Conservation (phyloP, 2,113 vertebrate species). For the Hipposideros armiger region DNA sequence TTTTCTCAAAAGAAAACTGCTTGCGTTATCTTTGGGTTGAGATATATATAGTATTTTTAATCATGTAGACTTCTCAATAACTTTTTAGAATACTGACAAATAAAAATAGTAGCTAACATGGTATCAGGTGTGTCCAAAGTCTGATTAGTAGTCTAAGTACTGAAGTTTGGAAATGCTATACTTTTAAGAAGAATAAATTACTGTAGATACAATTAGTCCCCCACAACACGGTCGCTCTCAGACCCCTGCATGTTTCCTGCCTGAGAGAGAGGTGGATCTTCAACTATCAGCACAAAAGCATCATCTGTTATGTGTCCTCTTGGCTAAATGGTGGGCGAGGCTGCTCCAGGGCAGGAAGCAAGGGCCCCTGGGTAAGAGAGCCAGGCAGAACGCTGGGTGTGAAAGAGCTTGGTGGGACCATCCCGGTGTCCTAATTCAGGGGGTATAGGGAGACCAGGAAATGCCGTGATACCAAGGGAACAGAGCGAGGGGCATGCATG, state of each 20-base stretch:
- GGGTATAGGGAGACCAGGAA: neutral
- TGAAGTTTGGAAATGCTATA: neutral
- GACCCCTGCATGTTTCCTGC: neutral
- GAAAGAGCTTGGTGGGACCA: neutral
- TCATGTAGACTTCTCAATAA: neutral
- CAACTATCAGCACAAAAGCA: neutral
- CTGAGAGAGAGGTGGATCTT: neutral
- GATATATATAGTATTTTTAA: neutral
- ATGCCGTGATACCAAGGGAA: neutral
- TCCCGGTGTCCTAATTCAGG: too few relatives aligned
- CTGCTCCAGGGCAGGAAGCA: neutral
- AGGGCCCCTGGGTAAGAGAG: neutral
- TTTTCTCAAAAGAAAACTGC: neutral
- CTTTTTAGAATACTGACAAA: slow-evolving; percentile 50
- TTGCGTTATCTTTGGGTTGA: slow-evolving; percentile 5
- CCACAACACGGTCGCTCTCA: neutral
- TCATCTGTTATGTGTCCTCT: neutral
- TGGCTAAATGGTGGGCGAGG: neutral
- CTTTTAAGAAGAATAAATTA: neutral
- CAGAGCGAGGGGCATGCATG: neutral
- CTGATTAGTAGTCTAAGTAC: neutral
- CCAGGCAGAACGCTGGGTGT: neutral
- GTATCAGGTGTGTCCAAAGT: neutral
- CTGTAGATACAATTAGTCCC: neutral
- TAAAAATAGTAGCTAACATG: neutral